phyloP scores from a whole-genome alignment of 2,797 vertebrate species.

The Chelidonichthys spinosus region DNA sequence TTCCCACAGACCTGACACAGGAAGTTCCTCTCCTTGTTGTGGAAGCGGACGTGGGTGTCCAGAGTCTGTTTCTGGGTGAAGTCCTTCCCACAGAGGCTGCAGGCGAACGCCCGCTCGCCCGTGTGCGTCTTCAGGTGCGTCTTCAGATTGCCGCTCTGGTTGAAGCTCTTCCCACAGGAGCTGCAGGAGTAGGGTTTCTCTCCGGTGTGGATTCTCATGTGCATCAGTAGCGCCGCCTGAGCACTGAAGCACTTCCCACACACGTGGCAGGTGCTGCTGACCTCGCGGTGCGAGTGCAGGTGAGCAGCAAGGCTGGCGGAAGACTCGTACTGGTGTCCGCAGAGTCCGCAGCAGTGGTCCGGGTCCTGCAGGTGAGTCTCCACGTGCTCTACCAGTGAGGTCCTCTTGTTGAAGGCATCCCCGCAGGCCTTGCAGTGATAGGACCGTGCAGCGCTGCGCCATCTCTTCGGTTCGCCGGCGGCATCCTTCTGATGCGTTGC shows the following conservation, averaged over 20 bases:
- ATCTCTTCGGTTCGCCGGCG: neutral
- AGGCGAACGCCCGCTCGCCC: constrained; percentile 60
- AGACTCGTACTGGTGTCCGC: constrained; percentile 63
- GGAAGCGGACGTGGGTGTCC: constrained; percentile 73
- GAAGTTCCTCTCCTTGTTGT: constrained; percentile 72
- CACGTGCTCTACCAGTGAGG: constrained; percentile 50
- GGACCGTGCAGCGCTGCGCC: fast-evolving
- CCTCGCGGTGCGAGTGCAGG: constrained; percentile 52
- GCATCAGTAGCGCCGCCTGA: constrained; percentile 57
- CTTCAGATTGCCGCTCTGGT: constrained; percentile 69
- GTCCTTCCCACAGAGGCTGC: constrained; percentile 69
- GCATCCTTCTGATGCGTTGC: neutral
- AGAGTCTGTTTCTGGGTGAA: constrained; percentile 74
- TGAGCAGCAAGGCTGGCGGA: constrained; percentile 46
- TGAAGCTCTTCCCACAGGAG: constrained; percentile 67
- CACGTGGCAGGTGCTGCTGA: constrained; percentile 57
- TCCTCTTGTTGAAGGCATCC: constrained; percentile 47
- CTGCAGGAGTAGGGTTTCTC: constrained; percentile 69
- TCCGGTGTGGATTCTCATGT: constrained; percentile 69
- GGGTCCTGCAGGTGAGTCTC: constrained; percentile 56
- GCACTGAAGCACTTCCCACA: constrained; percentile 67
- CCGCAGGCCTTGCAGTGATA: constrained; percentile 61
- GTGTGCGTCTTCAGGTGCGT: constrained; percentile 76
- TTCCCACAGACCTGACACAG: constrained; percentile 74
- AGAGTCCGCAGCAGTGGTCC: constrained; percentile 59